phyloP scores from a whole-genome alignment of 2,888 invertebrate species.

The Eugnorisma glareosa region DNA sequence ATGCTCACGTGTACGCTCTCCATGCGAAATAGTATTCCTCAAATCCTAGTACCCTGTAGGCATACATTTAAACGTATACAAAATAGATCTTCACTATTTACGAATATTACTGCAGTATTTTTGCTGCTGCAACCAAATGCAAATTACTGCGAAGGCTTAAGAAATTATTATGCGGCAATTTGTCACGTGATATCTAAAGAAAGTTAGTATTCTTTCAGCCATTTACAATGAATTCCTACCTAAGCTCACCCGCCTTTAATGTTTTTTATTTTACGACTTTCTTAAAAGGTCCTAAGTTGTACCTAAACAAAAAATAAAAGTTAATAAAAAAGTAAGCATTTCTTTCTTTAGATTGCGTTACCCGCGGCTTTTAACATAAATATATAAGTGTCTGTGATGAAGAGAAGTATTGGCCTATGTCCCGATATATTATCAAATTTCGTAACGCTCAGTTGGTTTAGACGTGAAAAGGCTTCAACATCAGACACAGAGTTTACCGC shows the following conservation, averaged over 20 bases:
- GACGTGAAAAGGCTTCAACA: neutral
- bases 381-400: neutral
- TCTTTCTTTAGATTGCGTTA: neutral
- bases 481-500: neutral
- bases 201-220: neutral
- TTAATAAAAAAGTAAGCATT: neutral
- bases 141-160: neutral
- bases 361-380: neutral
- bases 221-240: neutral
- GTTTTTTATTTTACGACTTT: neutral
- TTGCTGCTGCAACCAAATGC: neutral
- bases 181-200: neutral
- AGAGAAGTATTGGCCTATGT: neutral
- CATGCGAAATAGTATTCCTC: constrained; percentile 50
- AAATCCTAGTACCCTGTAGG: constrained; percentile 36
- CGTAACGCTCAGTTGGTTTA: neutral
- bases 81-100: constrained; percentile 1
- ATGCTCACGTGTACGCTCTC: constrained; percentile 31
- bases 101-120: constrained; percentile 15
- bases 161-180: neutral
- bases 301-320: neutral
- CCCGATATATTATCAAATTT: neutral
- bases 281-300: neutral
- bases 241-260: neutral
- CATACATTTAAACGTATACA: constrained; percentile 7